A percentile compares a stretch with the other conserved stretches of the same genome.
Conservation (phyloP, 2,797 vertebrate species). For the Dryobates pubescens region DNA sequence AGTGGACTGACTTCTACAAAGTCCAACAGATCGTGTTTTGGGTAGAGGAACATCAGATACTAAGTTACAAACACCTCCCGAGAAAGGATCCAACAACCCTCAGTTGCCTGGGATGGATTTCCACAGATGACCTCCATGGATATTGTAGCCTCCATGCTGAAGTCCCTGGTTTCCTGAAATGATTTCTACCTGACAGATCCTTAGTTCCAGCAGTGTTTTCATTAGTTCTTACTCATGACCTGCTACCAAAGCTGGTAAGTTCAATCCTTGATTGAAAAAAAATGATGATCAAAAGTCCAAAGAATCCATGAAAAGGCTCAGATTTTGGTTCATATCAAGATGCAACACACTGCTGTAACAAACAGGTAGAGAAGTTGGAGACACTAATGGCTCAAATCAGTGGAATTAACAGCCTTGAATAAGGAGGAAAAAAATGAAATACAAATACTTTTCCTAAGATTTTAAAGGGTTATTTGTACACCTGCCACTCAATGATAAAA, state of each 20-base stretch:
- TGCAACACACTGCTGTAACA: background rate
- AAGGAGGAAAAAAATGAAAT: background rate
- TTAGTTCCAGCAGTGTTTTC: background rate
- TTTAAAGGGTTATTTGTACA: background rate
- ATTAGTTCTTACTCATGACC: background rate
- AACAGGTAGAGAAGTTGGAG: background rate
- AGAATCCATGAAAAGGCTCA: background rate
- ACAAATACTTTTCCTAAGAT: background rate
- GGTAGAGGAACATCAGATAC: background rate
- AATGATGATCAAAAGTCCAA: background rate
- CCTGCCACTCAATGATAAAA: background rate
- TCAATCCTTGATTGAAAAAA: background rate
- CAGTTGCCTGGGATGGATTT: background rate
- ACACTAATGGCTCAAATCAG: background rate
- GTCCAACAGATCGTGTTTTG: background rate
- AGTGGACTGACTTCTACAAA: background rate
- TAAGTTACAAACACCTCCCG: background rate
- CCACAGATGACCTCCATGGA: background rate
- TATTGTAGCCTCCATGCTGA: accelerated
- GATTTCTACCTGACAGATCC: background rate
- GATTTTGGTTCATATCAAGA: background rate
- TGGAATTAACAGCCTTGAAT: background rate
- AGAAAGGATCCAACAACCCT: background rate
- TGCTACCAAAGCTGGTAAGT: background rate
- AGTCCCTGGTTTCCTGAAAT: background rate